Evolutionary conservation across 2,888 invertebrate species (phyloP).

Genomic region (Tenthredo notha): DNA sequence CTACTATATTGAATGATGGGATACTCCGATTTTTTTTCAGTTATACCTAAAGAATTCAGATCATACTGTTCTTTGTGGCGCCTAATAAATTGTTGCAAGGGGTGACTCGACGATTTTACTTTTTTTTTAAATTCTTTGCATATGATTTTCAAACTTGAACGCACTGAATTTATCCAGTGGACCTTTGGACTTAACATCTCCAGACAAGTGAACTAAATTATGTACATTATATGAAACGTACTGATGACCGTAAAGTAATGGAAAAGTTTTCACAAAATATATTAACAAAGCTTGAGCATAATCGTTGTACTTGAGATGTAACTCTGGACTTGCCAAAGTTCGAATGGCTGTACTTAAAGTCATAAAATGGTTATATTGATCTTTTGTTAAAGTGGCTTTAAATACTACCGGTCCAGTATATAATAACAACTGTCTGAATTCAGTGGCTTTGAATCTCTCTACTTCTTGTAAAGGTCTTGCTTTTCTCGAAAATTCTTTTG

Average conservation of each 20-base stretch:
- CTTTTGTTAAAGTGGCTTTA: slow-evolving; percentile 54
- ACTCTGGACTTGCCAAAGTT: slow-evolving; percentile 55
- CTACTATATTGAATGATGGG: neutral
- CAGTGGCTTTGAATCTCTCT: slow-evolving; percentile 10
- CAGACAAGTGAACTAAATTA: slow-evolving; percentile 60
- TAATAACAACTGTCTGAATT: slow-evolving; percentile 8
- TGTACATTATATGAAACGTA: slow-evolving; percentile 60
- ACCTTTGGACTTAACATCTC: slow-evolving; percentile 58
- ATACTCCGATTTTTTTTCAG: neutral
- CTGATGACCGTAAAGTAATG: slow-evolving; percentile 56
- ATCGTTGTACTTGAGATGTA: slow-evolving; percentile 50
- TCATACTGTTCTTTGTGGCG: slow-evolving; percentile 35
- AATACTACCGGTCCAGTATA: slow-evolving; percentile 59
- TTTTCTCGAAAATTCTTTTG: slow-evolving; percentile 17
- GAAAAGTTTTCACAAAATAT: slow-evolving; percentile 58
- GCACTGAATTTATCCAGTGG: slow-evolving; percentile 59
- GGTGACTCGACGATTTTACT: slow-evolving; percentile 55
- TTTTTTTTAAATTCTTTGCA: slow-evolving; percentile 58
- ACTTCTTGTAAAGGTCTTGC: slow-evolving; percentile 7
- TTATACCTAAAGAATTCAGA: neutral
- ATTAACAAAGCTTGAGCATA: slow-evolving; percentile 57
- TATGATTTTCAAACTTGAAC: slow-evolving; percentile 35
- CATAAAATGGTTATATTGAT: slow-evolving; percentile 60
- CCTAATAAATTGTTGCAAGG: slow-evolving; percentile 58
- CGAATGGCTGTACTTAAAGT: slow-evolving; percentile 58